A percentile compares a stretch with the other conserved stretches of the same genome.
These are phyloP conservation scores for Ibycter americanus DNA, from an alignment of 2,797 vertebrate genomes.

Conservation along the genomic window DNA sequence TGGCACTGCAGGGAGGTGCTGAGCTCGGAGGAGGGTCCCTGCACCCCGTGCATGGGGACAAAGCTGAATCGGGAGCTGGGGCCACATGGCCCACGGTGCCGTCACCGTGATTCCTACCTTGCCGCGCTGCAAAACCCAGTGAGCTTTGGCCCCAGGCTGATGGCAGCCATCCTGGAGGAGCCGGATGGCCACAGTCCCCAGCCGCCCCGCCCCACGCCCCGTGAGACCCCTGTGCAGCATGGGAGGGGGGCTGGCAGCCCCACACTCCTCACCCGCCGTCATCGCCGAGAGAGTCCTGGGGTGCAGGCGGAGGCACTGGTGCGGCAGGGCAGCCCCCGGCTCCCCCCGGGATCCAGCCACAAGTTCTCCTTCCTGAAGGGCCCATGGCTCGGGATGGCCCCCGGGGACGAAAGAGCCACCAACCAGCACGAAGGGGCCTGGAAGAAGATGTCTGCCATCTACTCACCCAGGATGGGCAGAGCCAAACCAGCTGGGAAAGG, in stretches of 20 bases:
- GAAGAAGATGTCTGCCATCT: slow-evolving; percentile 62
- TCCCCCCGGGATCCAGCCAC: not conserved
- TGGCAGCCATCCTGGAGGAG: slow-evolving; percentile 79
- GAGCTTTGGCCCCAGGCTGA: slow-evolving; percentile 66
- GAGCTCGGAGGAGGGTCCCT: slow-evolving; percentile 78
- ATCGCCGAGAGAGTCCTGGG: not conserved
- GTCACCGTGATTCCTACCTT: slow-evolving; percentile 82
- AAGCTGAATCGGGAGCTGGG: slow-evolving; percentile 70
- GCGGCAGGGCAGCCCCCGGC: not conserved
- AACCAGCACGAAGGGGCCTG: slow-evolving; percentile 49
- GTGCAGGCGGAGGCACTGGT: not conserved
- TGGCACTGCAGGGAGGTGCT: slow-evolving; percentile 60
- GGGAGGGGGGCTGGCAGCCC: not conserved
- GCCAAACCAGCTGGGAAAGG: slow-evolving; percentile 69
- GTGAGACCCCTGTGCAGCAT: not conserved
- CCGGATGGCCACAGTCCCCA: not conserved
- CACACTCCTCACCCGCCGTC: not conserved
- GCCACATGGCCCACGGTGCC: slow-evolving; percentile 74
- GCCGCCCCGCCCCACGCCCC: not conserved
- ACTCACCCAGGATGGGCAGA: slow-evolving; percentile 56
- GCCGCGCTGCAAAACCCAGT: slow-evolving; percentile 79
- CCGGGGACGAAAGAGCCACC: not conserved
- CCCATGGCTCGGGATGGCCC: not conserved
- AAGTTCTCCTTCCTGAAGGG: slow-evolving; percentile 74
- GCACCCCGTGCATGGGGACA: slow-evolving; percentile 77